A percentile compares a stretch with the other conserved stretches of the same genome.
phyloP scores from a whole-genome alignment of 2,888 invertebrate species.

The Plebejus argus region DNA sequence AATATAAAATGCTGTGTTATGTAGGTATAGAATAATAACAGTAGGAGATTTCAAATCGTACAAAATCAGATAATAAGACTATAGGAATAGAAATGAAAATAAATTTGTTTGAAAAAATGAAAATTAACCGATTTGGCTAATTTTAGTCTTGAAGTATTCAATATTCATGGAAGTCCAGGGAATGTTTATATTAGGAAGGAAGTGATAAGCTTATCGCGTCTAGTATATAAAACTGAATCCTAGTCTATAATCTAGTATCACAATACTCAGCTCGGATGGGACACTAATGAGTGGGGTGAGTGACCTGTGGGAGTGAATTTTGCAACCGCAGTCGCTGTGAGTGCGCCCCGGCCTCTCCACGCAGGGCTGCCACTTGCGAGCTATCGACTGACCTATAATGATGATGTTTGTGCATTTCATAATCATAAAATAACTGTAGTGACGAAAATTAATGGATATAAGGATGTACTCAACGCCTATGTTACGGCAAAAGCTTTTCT shows the following conservation, averaged over 20 bases:
- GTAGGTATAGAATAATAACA: no score
- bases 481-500: no score
- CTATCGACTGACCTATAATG: slow-evolving; percentile 6
- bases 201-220: neutral
- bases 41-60: no score
- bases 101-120: no score
- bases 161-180: neutral
- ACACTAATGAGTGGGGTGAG: slow-evolving; percentile 61
- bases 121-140: no score
- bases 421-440: no score
- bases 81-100: no score
- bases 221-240: neutral
- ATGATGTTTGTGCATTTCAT: neutral
- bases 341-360: slow-evolving; percentile 47
- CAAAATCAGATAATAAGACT: no score
- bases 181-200: neutral
- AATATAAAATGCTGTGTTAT: no score
- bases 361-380: slow-evolving; percentile 25
- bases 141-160: neutral
- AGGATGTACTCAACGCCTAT: no score
- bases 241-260: neutral
- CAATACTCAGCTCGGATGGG: slow-evolving; percentile 29
- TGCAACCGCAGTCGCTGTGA: slow-evolving; percentile 57
- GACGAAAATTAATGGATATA: no score
- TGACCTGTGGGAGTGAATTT: slow-evolving; percentile 59